Evolutionary conservation across 1,140 invertebrate genomes (phyloP), one percentile per base, ranked within the genome.

Genomic region (Proctacanthus coquilletti): DNA sequence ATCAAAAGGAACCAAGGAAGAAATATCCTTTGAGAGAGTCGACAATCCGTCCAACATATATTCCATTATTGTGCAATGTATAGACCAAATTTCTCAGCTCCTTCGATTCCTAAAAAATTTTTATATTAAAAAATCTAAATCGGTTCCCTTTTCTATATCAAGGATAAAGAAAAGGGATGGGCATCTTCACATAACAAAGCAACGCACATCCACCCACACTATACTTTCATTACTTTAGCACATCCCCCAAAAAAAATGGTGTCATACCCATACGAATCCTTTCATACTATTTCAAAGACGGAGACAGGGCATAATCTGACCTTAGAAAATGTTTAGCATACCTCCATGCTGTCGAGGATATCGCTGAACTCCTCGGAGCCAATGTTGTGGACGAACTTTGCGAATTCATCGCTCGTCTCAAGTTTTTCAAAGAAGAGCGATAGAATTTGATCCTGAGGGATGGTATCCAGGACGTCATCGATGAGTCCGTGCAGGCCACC

Each of bases 391-490:
- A 55, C 44, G 2, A 57, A 42, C 23, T 42, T 44, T 18, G 47
- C 41, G 31, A 57, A 57, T 35, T 52, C 49, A 41, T 52, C 45
- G 44, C 51, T 50, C 40, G 44, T 41, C 33, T 57, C 52, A 27
- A 48, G 45, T 38, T 55, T 53, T 19, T 55, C 52, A 39, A 57
- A 55, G 37, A 57, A 57, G 5, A 46, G 48, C 27, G 48, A 45
- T 23, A 52, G 34, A 32, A 57, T 51, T 39, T 57, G 47, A 44
- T 57, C 54, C 44, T 48, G 48, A 17, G 55, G 54, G 45, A 57
- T 20, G 10, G 46, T 34, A 17, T 52, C 51, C 20, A 57, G 42
- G 15, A 57, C 42, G 32, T 50, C 48, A 34, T 57, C 52, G 8
- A 55, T 48, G 32, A 57, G 39, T 0, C 52, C 54, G 11, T 55